Percentiles rank a stretch among this genome's conserved stretches.
phyloP scores from a whole-genome alignment of 1,140 invertebrate species.

The Oryctes rhinoceros region DNA sequence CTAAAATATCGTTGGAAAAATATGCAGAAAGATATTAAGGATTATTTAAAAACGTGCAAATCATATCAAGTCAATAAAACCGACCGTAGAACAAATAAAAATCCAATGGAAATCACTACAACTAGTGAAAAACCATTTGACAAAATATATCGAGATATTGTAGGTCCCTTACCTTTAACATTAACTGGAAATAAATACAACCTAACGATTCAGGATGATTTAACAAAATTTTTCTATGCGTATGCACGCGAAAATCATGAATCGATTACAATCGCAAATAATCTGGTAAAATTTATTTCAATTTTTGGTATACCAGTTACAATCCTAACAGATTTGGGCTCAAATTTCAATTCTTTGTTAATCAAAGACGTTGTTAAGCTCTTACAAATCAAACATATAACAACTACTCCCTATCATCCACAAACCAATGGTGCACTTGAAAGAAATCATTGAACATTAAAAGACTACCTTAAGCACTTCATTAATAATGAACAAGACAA shows the following conservation, averaged over 20 bases:
- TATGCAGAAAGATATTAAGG: no score
- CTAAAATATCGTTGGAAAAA: no score
- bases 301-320: no score
- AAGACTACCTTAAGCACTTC: slow-evolving; percentile 56
- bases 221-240: slow-evolving; percentile 55
- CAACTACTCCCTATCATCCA: slow-evolving; percentile 6
- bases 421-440: slow-evolving; percentile 27
- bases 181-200: slow-evolving; percentile 52
- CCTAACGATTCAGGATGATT: slow-evolving; percentile 57
- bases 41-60: no score
- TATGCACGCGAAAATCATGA: slow-evolving; percentile 53
- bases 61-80: no score
- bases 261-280: slow-evolving; percentile 53
- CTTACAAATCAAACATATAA: slow-evolving; percentile 50
- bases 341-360: slow-evolving; percentile 52
- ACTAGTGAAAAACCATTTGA: no score
- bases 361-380: slow-evolving; percentile 51
- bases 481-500: slow-evolving; percentile 53
- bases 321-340: slow-evolving; percentile 58
- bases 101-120: slow-evolving; percentile 58
- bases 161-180: slow-evolving; percentile 51
- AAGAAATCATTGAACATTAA: background rate
- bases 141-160: slow-evolving; percentile 51
- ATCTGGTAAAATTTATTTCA: slow-evolving; percentile 48
- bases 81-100: slow-evolving; percentile 53